phyloP scores from a whole-genome alignment of 2,797 vertebrate species.

The Lacerta bilineata region DNA sequence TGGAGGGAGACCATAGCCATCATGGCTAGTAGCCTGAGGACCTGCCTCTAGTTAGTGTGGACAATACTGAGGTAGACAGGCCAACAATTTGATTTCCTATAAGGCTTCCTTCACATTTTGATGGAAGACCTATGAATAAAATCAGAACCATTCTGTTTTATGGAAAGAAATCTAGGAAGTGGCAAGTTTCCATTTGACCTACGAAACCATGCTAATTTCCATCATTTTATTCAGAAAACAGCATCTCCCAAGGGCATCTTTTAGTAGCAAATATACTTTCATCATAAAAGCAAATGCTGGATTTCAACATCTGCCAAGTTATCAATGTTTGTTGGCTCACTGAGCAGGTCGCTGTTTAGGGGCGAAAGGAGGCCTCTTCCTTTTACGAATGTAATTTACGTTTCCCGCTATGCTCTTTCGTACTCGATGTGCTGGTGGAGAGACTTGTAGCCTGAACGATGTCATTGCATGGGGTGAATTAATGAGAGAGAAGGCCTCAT shows the following conservation, averaged over 20 bases:
- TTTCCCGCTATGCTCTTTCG: conserved; percentile 65
- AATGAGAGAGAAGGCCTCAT: conserved; percentile 28
- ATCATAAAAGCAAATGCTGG: conserved; percentile 72
- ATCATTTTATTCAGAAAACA: conserved; percentile 66
- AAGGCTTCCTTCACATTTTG: neutral
- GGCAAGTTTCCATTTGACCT: conserved; percentile 66
- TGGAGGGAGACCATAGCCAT: too few species aligned
- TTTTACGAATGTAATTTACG: conserved; percentile 69
- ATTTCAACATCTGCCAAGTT: conserved; percentile 69
- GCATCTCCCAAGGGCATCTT: conserved; percentile 75
- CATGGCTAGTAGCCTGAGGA: too few species aligned
- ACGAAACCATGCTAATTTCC: conserved; percentile 71
- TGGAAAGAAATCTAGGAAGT: neutral
- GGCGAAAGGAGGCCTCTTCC: conserved; percentile 66
- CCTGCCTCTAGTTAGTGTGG: too few species aligned
- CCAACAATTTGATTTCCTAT: too few species aligned
- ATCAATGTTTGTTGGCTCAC: conserved; percentile 70
- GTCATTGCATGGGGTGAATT: conserved; percentile 41
- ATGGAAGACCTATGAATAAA: neutral
- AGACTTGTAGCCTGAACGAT: conserved; percentile 48
- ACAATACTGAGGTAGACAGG: too few species aligned
- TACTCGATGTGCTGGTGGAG: conserved; percentile 56
- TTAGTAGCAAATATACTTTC: conserved; percentile 72
- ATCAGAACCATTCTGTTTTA: conserved; percentile 1
- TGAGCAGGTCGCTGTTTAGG: conserved; percentile 68